Evolutionary conservation across 2,797 vertebrate genomes (phyloP), one percentile per base, ranked within the genome.

Genomic region (Parambassis ranga): DNA sequence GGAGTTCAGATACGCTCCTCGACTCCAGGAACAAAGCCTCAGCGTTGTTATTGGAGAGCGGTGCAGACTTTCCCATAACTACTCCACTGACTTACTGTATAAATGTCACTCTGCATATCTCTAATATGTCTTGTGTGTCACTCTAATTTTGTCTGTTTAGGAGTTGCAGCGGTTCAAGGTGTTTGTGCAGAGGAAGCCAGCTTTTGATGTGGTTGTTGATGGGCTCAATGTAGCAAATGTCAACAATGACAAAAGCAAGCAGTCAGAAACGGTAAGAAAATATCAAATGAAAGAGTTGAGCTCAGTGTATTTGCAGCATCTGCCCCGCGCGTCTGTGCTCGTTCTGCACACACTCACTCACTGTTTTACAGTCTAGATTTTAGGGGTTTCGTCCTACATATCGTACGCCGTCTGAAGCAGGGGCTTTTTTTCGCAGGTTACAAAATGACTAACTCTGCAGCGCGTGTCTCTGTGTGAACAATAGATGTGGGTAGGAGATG

Each of bases 121-220:
- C 14, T 37, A 4, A 35, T 23, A 33, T 56, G 8, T 16, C 22
- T n/a, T 10, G 42, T 52, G n/a, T 33, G 56, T 33, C 6, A 67
- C 3, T 65, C 10, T 48, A 2, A 0, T 49, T 7, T 36, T 48
- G 24, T 78, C 27, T 70, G 41, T 44, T 31, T 66, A 93, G 93
- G 92, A 94, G 82, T 85, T 98, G 85, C 75, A 94, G 75, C 77
- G 44, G 44, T 98, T 98, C 87, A 92, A 93, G 77, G 56, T 11
- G 1, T 99, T 97, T 86, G 89, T 98, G 75, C 90, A 92, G 80
- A 83, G 33, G 51, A 88, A 39, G 49, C 90, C 93, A 23, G 83
- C 93, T 0, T 99, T 96, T 87, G 95, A 98, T 88, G 89, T 98
- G 73, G 94, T 98, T 24, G 81, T 98, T 4, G 97, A 99, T 51